These are phyloP conservation scores for Falco novaeseelandiae DNA, from an alignment of 2,797 vertebrate genomes.

Conservation along the genomic window DNA sequence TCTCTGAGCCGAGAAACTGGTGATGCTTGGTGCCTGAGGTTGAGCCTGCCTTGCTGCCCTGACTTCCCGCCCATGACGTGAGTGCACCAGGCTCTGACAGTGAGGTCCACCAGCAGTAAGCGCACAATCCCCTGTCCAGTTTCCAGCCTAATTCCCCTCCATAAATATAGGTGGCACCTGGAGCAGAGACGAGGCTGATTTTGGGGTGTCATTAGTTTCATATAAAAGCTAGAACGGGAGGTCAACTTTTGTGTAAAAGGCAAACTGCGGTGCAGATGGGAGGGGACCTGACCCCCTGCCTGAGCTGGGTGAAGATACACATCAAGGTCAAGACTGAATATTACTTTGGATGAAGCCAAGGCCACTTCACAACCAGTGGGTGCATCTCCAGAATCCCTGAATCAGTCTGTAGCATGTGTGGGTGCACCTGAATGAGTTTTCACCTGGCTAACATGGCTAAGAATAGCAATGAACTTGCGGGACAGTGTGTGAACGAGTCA, in stretches of 20 bases:
- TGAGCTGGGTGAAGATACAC: neutral
- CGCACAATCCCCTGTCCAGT: neutral
- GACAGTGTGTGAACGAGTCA: neutral
- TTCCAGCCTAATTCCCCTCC: neutral
- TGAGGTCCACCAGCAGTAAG: neutral
- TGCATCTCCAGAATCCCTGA: neutral
- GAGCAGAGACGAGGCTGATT: neutral
- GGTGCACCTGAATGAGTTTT: neutral
- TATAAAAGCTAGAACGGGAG: neutral
- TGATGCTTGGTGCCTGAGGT: rapidly evolving
- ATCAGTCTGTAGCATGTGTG: neutral
- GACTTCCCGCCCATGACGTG: rapidly evolving
- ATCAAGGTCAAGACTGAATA: neutral
- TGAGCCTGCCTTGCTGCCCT: neutral
- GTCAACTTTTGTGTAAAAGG: neutral
- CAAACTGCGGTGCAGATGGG: neutral
- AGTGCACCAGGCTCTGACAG: rapidly evolving
- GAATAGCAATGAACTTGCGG: conserved; percentile 6
- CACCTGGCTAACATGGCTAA: conserved; percentile 1
- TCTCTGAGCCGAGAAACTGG: neutral
- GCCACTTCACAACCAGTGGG: neutral
- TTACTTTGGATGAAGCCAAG: neutral
- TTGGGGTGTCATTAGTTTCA: neutral
- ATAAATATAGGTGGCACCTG: neutral
- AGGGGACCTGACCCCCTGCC: neutral